Evolutionary conservation across 2,113 vertebrate species (phyloP), one percentile per base, ranked within the genome.

Genomic region (Chloebia gouldiae): DNA sequence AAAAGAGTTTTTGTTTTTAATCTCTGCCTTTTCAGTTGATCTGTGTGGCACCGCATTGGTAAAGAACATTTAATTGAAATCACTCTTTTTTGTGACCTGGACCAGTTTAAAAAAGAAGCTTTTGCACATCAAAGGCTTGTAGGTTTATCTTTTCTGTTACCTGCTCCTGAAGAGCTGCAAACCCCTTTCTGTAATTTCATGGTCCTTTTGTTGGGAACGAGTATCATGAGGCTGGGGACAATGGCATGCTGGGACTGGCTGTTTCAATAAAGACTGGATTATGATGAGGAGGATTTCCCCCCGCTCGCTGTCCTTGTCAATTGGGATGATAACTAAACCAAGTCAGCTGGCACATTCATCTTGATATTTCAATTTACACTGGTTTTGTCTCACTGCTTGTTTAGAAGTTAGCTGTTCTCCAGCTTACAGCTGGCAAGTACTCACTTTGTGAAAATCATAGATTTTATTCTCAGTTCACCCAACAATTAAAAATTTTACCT

Each of bases 191-290:
- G 78, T 91, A 89, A 87, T 95, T 95, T 95, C 84, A 80, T 61
- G 81, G 93, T 80, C 33, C 87, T 94, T 95, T 95, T 91, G 91
- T 95, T 88, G 90, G 47, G 61, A 90, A 70, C 11, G 21, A 73
- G 66, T 56, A 35, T 90, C 70, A n/a, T 54, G 50, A 82, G 78
- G 44, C 75, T 66, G 63, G 54, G 89, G 90, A 76, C 88, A 92
- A 91, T 72, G 63, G n/a, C 84, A 37, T 87, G 78, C 94, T 96
- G 84, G n/a, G 91, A 16, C 44, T 69, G 87, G 75, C 81, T 79
- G 10, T 53, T 92, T 69, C 93, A 95, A 77, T 90, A 90, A 91
- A 95, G 93, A 42, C 33, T 47, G 85, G 93, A 96, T 97, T 95
- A 95, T 88, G 70, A 72, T 39, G 50, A 85, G 93, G 66, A 95